These are phyloP conservation scores for Drosophila helvetica DNA, from an alignment of 2,888 invertebrate species.

Conservation along the genomic window DNA sequence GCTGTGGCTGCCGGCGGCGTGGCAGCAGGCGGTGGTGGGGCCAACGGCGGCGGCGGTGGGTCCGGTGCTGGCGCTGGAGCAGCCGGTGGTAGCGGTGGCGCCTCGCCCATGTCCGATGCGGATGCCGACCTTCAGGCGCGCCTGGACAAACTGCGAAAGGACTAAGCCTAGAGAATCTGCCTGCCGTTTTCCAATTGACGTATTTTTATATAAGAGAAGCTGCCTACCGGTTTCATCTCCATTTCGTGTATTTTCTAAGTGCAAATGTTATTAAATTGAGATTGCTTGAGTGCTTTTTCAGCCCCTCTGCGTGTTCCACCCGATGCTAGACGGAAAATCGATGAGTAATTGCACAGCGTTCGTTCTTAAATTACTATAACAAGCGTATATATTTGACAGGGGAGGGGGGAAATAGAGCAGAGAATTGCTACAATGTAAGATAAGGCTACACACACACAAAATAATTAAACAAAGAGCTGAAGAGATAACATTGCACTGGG, in stretches of 20 bases:
- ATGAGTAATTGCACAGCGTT: slow-evolving; percentile 20
- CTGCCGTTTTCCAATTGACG: slow-evolving; percentile 3
- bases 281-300: slow-evolving; percentile 21
- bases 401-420: slow-evolving; percentile 11
- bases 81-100: slow-evolving; percentile 84
- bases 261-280: slow-evolving; percentile 49
- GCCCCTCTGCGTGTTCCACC: slow-evolving; percentile 9
- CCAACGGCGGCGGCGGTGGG: slow-evolving; percentile 82
- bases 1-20: slow-evolving; percentile 84
- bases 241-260: slow-evolving; percentile 35
- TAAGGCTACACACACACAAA: slow-evolving; percentile 40
- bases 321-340: slow-evolving; percentile 17
- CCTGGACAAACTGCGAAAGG: slow-evolving; percentile 93
- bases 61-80: slow-evolving; percentile 83
- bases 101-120: slow-evolving; percentile 89
- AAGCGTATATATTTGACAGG: slow-evolving; percentile 54
- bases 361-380: slow-evolving; percentile 46
- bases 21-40: slow-evolving; percentile 83
- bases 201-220: slow-evolving; percentile 36
- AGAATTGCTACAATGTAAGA: slow-evolving; percentile 21
- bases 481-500: slow-evolving; percentile 12
- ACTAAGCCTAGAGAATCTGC: slow-evolving; percentile 42
- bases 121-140: slow-evolving; percentile 99
- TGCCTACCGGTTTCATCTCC: slow-evolving; percentile 8
- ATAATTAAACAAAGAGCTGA: slow-evolving; percentile 36